These are phyloP conservation scores for Drosophila austrosaltans DNA, from an alignment of 2,888 invertebrate genomes.

Conservation along the genomic window DNA sequence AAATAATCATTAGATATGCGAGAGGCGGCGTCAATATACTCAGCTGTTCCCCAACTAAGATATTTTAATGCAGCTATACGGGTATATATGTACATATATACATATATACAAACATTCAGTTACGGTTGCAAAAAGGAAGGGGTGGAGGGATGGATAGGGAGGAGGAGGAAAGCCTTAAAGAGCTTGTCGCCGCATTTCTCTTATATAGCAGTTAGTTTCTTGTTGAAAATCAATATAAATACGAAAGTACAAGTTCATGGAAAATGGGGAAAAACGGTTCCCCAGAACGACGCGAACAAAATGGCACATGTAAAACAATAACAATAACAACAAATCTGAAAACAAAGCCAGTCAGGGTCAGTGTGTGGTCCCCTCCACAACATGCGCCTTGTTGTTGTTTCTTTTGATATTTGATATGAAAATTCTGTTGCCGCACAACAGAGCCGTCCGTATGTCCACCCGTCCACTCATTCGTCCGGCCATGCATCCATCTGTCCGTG, in stretches of 20 bases:
- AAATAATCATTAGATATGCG: slow-evolving; percentile 14
- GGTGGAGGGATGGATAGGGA: neutral
- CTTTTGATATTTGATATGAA: slow-evolving; percentile 43
- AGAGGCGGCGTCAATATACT: slow-evolving; percentile 4
- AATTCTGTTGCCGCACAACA: slow-evolving; percentile 18
- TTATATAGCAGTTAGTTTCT: slow-evolving; percentile 2
- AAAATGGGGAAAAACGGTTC: slow-evolving; percentile 48
- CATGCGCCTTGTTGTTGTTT: slow-evolving; percentile 31
- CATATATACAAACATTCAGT: neutral
- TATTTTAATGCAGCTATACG: neutral
- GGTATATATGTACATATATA: neutral
- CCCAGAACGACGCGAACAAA: slow-evolving; percentile 27
- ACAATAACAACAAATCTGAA: slow-evolving; percentile 1
- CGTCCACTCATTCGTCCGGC: neutral
- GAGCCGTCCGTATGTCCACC: slow-evolving; percentile 37
- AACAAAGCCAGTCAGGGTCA: slow-evolving; percentile 38
- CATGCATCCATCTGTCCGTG: neutral
- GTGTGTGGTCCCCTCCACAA: slow-evolving; percentile 34
- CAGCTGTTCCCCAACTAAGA: neutral
- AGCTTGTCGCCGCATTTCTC: slow-evolving; percentile 1
- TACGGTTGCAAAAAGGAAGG: neutral
- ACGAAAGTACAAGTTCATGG: slow-evolving; percentile 65
- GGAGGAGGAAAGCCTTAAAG: slow-evolving; percentile 45
- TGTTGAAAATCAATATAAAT: slow-evolving; percentile 66
- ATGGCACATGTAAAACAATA: slow-evolving; percentile 38